These are phyloP conservation scores for Vidua chalybeata DNA, from an alignment of 2,113 vertebrate genomes.

Conservation along the genomic window DNA sequence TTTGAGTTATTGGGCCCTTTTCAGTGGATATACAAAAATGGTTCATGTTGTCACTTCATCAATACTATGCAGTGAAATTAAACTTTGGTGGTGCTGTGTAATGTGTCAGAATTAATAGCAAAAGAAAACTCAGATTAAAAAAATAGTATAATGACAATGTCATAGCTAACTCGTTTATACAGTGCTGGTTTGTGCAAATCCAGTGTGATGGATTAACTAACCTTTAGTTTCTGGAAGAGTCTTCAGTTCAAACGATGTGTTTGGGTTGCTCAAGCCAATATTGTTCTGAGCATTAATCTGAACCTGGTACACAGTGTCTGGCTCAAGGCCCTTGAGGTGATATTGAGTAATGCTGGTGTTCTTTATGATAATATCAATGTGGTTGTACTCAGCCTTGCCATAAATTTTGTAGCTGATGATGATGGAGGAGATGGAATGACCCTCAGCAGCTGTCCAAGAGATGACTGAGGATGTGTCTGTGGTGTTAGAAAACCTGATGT, in stretches of 20 bases:
- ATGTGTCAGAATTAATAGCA: background rate
- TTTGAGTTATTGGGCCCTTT: background rate
- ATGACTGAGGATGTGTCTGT: constrained; percentile 83
- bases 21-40: background rate
- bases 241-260: constrained; percentile 69
- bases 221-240: constrained; percentile 78
- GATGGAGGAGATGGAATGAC: constrained; percentile 84
- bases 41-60: background rate
- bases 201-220: constrained; percentile 34
- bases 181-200: background rate
- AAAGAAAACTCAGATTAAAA: background rate
- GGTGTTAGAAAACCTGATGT: constrained; percentile 81
- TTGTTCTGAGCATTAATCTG: constrained; percentile 85
- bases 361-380: constrained; percentile 81
- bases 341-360: constrained; percentile 77
- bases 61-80: background rate
- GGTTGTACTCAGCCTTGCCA: constrained; percentile 78
- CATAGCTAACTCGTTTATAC: background rate
- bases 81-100: background rate
- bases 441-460: constrained; percentile 81
- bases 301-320: constrained; percentile 80
- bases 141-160: background rate
- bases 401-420: constrained; percentile 83
- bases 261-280: constrained; percentile 77
- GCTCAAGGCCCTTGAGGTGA: constrained; percentile 82